Percentiles rank a stretch among this genome's conserved stretches.
These are phyloP conservation scores for Andrena minutula DNA, from an alignment of 2,888 invertebrate genomes.

Conservation along the genomic window DNA sequence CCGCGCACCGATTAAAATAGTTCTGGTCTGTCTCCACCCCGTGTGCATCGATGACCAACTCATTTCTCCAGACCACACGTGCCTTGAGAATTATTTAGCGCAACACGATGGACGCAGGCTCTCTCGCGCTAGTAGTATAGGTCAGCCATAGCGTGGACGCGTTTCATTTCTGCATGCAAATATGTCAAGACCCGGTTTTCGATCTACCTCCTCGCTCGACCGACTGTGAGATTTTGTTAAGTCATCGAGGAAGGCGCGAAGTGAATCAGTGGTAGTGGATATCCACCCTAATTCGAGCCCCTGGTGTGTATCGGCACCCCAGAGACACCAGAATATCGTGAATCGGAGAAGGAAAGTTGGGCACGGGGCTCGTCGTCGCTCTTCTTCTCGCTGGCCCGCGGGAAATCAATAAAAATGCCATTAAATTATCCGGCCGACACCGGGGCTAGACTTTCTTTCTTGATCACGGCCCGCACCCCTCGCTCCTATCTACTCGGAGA, in stretches of 20 bases:
- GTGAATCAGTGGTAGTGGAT: background rate
- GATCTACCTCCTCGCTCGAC: background rate
- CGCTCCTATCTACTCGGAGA: background rate
- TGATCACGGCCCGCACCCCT: slow-evolving; percentile 2
- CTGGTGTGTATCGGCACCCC: slow-evolving; percentile 12
- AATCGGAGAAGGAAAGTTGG: slow-evolving; percentile 13
- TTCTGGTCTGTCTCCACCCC: background rate
- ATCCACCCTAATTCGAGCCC: slow-evolving; percentile 1
- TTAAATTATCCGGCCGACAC: slow-evolving; percentile 38
- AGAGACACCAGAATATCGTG: slow-evolving; percentile 1
- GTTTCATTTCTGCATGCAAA: too few species aligned
- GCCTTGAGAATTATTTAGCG: background rate
- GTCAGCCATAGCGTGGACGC: too few species aligned
- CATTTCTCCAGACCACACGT: too few species aligned
- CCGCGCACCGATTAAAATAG: slow-evolving; percentile 4
- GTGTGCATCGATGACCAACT: too few species aligned
- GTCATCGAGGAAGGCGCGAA: background rate
- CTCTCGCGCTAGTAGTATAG: too few species aligned
- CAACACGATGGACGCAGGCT: too few species aligned
- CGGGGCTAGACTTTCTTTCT: background rate
- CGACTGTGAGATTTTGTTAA: slow-evolving; percentile 4
- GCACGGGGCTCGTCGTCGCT: slow-evolving; percentile 27
- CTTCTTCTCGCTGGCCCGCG: slow-evolving; percentile 11
- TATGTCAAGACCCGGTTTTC: background rate
- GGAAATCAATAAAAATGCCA: slow-evolving; percentile 49